Conservation (phyloP, 2,888 invertebrate species). For the Caenorhabditis sp. region DNA sequence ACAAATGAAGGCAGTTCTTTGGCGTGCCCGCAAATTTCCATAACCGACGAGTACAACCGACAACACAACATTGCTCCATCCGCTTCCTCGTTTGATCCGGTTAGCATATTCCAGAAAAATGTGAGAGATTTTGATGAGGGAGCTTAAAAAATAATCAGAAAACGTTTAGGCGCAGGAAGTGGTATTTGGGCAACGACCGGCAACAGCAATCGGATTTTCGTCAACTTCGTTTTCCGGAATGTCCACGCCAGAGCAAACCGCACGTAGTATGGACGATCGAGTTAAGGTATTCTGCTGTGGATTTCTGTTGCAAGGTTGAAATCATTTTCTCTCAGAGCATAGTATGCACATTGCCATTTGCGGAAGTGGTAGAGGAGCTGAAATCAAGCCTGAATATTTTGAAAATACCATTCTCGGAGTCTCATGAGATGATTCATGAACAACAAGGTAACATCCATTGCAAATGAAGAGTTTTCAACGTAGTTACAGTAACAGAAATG, state of each 20-base stretch:
- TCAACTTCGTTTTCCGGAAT: constrained; percentile 67
- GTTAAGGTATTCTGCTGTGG: constrained; percentile 53
- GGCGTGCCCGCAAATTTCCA: constrained; percentile 77
- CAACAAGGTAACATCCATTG: constrained; percentile 58
- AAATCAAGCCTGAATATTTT: constrained; percentile 64
- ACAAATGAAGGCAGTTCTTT: constrained; percentile 61
- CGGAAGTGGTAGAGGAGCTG: constrained; percentile 65
- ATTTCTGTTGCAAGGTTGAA: too few species aligned
- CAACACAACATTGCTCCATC: constrained; percentile 67
- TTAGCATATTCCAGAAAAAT: constrained; percentile 85
- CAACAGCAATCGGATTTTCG: constrained; percentile 74
- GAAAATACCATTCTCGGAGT: constrained; percentile 67
- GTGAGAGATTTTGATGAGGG: too few species aligned
- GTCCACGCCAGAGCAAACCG: constrained; percentile 69
- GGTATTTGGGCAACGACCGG: constrained; percentile 77
- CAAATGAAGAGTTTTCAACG: not conserved
- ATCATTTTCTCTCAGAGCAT: too few species aligned
- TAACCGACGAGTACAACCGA: constrained; percentile 81
- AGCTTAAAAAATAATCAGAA: not conserved
- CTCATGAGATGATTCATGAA: constrained; percentile 64
- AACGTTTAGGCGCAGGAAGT: constrained; percentile 69
- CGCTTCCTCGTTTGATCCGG: constrained; percentile 75
- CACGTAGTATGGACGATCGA: constrained; percentile 58
- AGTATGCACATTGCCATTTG: constrained; percentile 64
- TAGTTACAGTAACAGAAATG: constrained; percentile 63